Conservation (phyloP, 1,140 invertebrate genomes). For the Epicauta chinensis region DNA sequence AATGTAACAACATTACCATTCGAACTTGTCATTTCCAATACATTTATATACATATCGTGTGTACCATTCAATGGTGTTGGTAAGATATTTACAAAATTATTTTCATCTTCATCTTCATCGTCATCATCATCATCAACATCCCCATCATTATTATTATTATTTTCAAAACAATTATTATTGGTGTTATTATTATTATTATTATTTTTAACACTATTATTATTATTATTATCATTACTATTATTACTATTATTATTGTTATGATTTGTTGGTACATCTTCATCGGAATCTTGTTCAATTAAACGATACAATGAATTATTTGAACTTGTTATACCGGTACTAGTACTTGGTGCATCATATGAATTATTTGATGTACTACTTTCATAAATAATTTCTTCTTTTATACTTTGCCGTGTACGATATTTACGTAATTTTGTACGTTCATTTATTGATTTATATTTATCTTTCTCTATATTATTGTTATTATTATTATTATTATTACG, state of each 20-base stretch:
- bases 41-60: conserved; percentile 46
- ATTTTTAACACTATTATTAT: conserved; percentile 22
- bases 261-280: conserved; percentile 44
- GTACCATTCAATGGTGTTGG: conserved; percentile 52
- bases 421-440: conserved; percentile 20
- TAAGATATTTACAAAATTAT: conserved; percentile 48
- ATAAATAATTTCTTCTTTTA: conserved; percentile 18
- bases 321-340: conserved; percentile 49
- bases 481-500: conserved; percentile 21
- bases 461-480: conserved; percentile 18
- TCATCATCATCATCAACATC: not conserved
- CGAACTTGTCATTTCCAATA: conserved; percentile 39
- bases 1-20: conserved; percentile 25
- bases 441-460: conserved; percentile 20
- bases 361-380: conserved; percentile 19
- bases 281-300: conserved; percentile 52
- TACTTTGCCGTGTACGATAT: conserved; percentile 31
- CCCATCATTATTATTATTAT: conserved; percentile 4
- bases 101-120: conserved; percentile 16
- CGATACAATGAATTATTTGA: conserved; percentile 46
- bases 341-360: conserved; percentile 46
- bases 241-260: conserved; percentile 26
- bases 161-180: not conserved
- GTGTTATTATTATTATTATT: too few relatives aligned
- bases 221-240: too few relatives aligned